These are phyloP conservation scores for Coreoperca whiteheadi DNA, from an alignment of 2,113 vertebrate species.

Conservation along the genomic window DNA sequence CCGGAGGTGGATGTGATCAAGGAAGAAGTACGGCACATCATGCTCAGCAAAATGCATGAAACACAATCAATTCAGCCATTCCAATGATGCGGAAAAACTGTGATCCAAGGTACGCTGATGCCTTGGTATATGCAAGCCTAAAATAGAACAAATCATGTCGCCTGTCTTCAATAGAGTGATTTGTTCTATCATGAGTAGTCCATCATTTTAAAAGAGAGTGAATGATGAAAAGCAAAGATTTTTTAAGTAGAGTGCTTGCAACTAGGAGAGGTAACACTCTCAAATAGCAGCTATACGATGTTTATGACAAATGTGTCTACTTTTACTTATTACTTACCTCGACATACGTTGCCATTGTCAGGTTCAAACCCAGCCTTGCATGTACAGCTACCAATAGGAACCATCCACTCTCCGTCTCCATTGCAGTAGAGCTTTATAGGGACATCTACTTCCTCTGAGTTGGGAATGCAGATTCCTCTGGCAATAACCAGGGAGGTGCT, in stretches of 20 bases:
- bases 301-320: background rate
- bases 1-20: constrained; percentile 59
- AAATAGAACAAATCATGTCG: constrained; percentile 52
- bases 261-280: background rate
- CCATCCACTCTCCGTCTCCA: constrained; percentile 99
- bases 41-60: constrained; percentile 47
- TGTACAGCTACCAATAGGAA: constrained; percentile 96
- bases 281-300: background rate
- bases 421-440: constrained; percentile 99
- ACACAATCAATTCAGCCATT: constrained; percentile 54
- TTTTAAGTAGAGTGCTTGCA: background rate
- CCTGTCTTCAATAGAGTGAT: constrained; percentile 34
- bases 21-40: constrained; percentile 39
- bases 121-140: constrained; percentile 13
- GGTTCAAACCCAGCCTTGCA: constrained; percentile 97
- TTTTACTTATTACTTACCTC: constrained; percentile 84
- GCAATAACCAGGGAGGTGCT: constrained; percentile 98
- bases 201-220: constrained; percentile 29
- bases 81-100: constrained; percentile 39
- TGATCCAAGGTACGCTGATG: constrained; percentile 41
- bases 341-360: constrained; percentile 93
- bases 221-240: constrained; percentile 26
- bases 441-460: constrained; percentile 96
- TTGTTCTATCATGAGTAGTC: constrained; percentile 24
- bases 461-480: constrained; percentile 93